Evolutionary conservation across 2,888 invertebrate species (phyloP).

Genomic region (Zhuqinia jingwanae): DNA sequence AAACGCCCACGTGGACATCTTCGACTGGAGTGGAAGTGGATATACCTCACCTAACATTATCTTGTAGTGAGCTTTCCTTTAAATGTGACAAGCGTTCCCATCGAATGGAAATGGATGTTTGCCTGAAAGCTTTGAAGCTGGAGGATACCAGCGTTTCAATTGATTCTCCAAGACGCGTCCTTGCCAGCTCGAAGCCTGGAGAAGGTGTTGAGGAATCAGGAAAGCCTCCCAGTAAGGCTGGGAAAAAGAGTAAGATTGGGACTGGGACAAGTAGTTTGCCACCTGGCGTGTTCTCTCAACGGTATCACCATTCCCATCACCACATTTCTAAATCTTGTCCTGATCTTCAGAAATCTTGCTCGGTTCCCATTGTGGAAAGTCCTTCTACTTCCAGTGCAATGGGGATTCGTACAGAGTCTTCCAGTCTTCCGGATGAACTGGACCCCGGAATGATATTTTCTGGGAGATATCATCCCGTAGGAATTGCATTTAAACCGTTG

Average conservation of each 20-base stretch:
- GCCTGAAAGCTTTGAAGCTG: conserved; percentile 91
- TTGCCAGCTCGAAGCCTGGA: conserved; percentile 87
- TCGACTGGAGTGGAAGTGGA: conserved; percentile 20
- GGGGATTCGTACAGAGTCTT: conserved; percentile 71
- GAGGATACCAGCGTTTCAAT: conserved; percentile 92
- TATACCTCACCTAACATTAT: conserved; percentile 74
- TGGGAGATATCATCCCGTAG: conserved; percentile 68
- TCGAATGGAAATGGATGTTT: conserved; percentile 77
- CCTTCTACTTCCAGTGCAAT: conserved; percentile 36
- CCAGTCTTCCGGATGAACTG: conserved; percentile 85
- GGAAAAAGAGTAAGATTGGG: neutral
- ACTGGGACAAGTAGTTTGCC: neutral
- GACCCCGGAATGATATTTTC: conserved; percentile 83
- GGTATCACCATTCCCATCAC: conserved; percentile 76
- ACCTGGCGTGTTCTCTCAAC: neutral
- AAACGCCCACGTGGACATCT: conserved; percentile 16
- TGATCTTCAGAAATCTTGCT: conserved; percentile 83
- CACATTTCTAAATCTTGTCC: conserved; percentile 92
- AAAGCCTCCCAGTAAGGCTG: neutral
- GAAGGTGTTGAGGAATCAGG: neutral
- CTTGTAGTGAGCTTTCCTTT: conserved; percentile 76
- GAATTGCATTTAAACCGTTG: conserved; percentile 42
- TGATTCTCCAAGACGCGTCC: conserved; percentile 90
- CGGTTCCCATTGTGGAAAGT: conserved; percentile 70
- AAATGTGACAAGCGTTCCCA: conserved; percentile 76